Base-by-base conservation (phyloP, 35 echinoderm and acorn worm species). In the Lytechinus variegatus region DNA sequence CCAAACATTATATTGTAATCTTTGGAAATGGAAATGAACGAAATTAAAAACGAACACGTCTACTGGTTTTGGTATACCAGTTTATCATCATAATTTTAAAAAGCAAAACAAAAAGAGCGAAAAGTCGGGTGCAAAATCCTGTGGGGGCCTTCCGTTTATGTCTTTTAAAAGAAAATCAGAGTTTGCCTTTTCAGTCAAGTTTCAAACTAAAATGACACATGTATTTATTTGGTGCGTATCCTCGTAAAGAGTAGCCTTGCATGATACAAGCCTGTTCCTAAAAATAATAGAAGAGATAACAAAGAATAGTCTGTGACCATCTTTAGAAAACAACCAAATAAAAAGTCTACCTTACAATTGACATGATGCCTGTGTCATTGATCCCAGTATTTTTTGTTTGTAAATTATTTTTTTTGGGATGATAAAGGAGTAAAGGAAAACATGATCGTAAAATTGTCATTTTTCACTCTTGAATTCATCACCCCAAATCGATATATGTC, bases 261-360 rank as follows among this genome's bases (percentile, higher is more conserved):
- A 71, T 71, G 61, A 13, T 21, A 71, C 14, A 71, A 5, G 61
- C 21, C 61, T 71, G 11, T 13, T 71, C 14, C 24, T 71, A 10
- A 24, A 58, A 58, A 9, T 58, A 44, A 44, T 44, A 44, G 33
- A 58, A 58, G 12, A 71, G 61, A 24, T 21, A 71, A 71, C 61
- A 71, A 71, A 71, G 61, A 71, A 71, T 13, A 71, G 61, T 13
- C 61, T 71, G 61, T 71, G 61, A 71, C 24, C 61, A 71, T 71
- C 61, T 71, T 71, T 71, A 71, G 61, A 71, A 71, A 71, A 71
- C 61, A 71, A 71, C 61, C 61, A 71, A 71, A 71, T 71, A 71
- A 71, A 58, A 58, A 44, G 24, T 71, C 13, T 71, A 21, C 0
- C 61, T 21, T 6, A 24, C 61, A 71, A 21, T 71, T 71, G 16